Evolutionary conservation across 2,888 invertebrate species (phyloP).

Genomic region (Eilema caniola): DNA sequence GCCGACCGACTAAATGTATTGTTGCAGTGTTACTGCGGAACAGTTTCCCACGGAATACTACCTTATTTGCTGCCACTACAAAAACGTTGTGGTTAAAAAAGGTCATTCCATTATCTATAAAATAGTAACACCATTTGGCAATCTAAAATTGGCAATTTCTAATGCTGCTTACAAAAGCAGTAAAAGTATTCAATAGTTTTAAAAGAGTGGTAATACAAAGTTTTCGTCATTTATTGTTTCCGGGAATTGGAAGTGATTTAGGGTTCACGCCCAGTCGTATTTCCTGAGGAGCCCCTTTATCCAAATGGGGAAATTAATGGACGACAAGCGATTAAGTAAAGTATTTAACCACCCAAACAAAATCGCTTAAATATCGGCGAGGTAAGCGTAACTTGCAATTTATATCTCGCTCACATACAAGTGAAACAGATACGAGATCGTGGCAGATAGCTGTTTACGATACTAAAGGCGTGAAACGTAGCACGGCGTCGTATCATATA

Average conservation of each 20-base stretch:
- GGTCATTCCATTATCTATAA: constrained; percentile 30
- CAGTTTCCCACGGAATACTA: constrained; percentile 61
- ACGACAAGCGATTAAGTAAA: constrained; percentile 42
- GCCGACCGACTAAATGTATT: constrained; percentile 49
- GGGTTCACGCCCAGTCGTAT: constrained; percentile 63
- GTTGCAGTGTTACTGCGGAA: constrained; percentile 48
- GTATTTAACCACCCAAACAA: constrained; percentile 33
- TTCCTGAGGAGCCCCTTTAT: constrained; percentile 27
- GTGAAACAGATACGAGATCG: constrained; percentile 58
- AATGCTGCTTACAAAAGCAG: constrained; percentile 26
- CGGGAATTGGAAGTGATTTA: constrained; percentile 61
- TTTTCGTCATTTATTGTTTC: constrained; percentile 55
- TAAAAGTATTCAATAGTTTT: constrained; percentile 16
- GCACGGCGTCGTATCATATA: constrained; percentile 70
- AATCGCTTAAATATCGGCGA: constrained; percentile 34
- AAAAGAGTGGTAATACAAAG: constrained; percentile 25
- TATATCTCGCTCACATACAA: constrained; percentile 31
- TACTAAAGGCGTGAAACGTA: constrained; percentile 80
- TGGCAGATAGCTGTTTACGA: constrained; percentile 63
- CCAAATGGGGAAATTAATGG: constrained; percentile 41
- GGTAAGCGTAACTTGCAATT: constrained; percentile 25
- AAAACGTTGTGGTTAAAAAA: constrained; percentile 44
- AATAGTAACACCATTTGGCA: constrained; percentile 40
- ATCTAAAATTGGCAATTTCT: constrained; percentile 27
- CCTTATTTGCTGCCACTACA: constrained; percentile 34